Evolutionary conservation across 2,797 vertebrate species (phyloP).

Genomic region (Sternarchorhynchus goeldii): DNA sequence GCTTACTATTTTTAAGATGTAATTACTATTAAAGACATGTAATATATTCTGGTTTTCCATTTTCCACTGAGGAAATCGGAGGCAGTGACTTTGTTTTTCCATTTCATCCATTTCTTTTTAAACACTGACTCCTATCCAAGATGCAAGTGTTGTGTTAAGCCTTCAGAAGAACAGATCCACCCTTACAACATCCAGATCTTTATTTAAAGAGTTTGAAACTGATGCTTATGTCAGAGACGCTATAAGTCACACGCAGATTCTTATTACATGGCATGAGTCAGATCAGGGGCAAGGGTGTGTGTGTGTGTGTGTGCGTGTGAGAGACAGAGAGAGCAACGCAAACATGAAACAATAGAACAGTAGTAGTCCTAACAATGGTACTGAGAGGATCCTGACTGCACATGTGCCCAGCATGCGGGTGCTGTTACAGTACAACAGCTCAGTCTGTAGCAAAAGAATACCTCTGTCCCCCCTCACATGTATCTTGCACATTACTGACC

Average conservation of each 20-base stretch:
- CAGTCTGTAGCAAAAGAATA: constrained; percentile 26
- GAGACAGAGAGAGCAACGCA: not conserved
- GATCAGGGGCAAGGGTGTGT: not conserved
- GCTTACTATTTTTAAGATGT: constrained; percentile 52
- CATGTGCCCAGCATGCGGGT: not conserved
- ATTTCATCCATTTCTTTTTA: not conserved
- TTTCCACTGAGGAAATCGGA: not conserved
- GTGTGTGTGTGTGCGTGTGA: not conserved
- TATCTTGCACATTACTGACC: not conserved
- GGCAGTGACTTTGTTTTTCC: too few relatives aligned
- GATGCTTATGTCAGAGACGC: not conserved
- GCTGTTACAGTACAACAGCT: constrained; percentile 24
- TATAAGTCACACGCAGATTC: not conserved
- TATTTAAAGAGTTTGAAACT: not conserved
- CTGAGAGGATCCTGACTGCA: constrained; percentile 28
- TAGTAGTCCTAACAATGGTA: constrained; percentile 28
- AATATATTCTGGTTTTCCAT: constrained; percentile 14
- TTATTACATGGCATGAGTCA: constrained; percentile 13
- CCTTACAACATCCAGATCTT: not conserved
- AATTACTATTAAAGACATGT: constrained; percentile 52
- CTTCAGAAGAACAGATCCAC: not conserved
- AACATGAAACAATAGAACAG: not conserved
- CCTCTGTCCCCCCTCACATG: constrained; percentile 4
- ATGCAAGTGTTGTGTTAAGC: not conserved
- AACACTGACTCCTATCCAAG: not conserved